Percentiles rank a stretch among this genome's conserved stretches.
Conservation (phyloP, 2,113 vertebrate genomes). For the Leptocoma aspasia region DNA sequence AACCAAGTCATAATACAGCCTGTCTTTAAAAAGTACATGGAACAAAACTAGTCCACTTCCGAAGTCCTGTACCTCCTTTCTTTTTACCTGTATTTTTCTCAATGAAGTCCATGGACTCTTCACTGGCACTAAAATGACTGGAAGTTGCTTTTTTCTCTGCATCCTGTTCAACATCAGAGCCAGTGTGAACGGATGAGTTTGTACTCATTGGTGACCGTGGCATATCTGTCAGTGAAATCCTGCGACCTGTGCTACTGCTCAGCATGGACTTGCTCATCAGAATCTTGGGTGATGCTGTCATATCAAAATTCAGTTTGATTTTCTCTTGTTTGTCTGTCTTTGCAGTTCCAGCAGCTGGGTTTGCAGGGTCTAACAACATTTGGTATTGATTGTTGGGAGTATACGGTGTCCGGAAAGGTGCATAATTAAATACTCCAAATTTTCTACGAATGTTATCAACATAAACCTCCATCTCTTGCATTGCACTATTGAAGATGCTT, state of each 20-base stretch:
- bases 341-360: slow-evolving; percentile 87
- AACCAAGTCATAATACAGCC: neutral
- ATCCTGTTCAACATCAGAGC: slow-evolving; percentile 94
- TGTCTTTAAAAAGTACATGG: neutral
- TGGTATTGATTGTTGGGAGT: slow-evolving; percentile 96
- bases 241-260: slow-evolving; percentile 79
- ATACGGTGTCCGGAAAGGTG: slow-evolving; percentile 94
- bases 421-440: slow-evolving; percentile 96
- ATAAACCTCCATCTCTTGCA: slow-evolving; percentile 99
- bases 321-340: slow-evolving; percentile 93
- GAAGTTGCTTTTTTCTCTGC: slow-evolving; percentile 87
- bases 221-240: slow-evolving; percentile 93
- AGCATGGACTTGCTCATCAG: slow-evolving; percentile 88
- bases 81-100: slow-evolving; percentile 81
- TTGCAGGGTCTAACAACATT: slow-evolving; percentile 91
- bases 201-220: slow-evolving; percentile 96
- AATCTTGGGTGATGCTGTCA: slow-evolving; percentile 95
- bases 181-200: slow-evolving; percentile 95
- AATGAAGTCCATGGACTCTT: slow-evolving; percentile 96
- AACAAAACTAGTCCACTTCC: neutral
- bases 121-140: slow-evolving; percentile 93
- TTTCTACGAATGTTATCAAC: slow-evolving; percentile 97
- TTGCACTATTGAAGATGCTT: slow-evolving; percentile 99
- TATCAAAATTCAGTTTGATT: slow-evolving; percentile 95
- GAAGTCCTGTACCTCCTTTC: neutral